Conservation (phyloP, 2,888 invertebrate genomes). For the Acanthosepion esculentum region DNA sequence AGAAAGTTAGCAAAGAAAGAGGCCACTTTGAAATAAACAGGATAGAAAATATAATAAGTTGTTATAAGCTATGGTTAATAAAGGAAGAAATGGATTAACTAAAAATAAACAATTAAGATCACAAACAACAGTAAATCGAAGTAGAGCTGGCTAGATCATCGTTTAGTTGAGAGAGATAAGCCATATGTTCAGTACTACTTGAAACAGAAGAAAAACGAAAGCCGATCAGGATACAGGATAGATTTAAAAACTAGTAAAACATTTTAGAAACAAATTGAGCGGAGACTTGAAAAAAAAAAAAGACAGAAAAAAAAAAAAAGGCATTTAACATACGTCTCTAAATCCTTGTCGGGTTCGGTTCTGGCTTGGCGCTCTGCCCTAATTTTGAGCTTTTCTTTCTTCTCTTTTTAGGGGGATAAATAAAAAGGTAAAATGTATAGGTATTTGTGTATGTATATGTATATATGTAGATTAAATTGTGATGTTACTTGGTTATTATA, state of each 20-base stretch:
- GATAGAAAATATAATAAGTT: neutral
- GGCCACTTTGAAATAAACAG: neutral
- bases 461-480: neutral
- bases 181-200: neutral
- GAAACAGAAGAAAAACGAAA: neutral
- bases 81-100: neutral
- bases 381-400: neutral
- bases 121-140: neutral
- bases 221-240: neutral
- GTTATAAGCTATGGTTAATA: neutral
- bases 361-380: too few relatives aligned
- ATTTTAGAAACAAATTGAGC: neutral
- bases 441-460: neutral
- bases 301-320: neutral
- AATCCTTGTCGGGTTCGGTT: neutral
- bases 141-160: neutral
- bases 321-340: neutral
- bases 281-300: neutral
- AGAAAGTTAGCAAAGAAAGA: neutral
- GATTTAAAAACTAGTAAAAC: neutral
- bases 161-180: neutral
- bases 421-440: too few relatives aligned
- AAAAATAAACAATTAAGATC: neutral
- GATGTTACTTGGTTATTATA: neutral
- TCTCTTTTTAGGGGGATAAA: neutral